Base-by-base conservation (phyloP, 2,113 vertebrate genomes). In the Cyanoderma ruficeps region DNA sequence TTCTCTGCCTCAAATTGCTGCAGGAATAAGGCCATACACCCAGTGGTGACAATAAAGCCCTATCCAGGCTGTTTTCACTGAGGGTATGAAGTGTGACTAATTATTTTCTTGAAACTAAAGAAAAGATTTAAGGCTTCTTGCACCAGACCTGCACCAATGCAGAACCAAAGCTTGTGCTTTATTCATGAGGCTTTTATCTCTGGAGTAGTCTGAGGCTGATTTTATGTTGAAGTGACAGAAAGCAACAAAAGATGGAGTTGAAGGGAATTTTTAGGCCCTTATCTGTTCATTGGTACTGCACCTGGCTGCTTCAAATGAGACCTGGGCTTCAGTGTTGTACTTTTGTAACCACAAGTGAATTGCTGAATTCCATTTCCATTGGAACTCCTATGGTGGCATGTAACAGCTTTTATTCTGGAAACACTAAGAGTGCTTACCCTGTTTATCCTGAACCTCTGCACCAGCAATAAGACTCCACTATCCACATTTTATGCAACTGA, bases 191-290 rank as follows among this genome's bases (percentile, higher is more conserved):
- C 57, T 94, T 95, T 95, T 46, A 83, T 68, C 59, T 69, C 28
- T 75, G 78, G 39, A 85, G 64, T 37, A 71, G 22, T 74, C 70
- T 68, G 31, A 83, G 49, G 21, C 4, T 83, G 35, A 84, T 76
- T 94, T 92, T 72, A 46, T 50, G 19, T 84, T 76, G 50, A 78
- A 92, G 61, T 89, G 94, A 86, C 50, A 87, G 80, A 87, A 92
- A 88, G 24, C 41, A 89, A 86, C 35, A 84, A 84, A 75, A 88
- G 68, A 50, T 30, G n/a, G 55, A 83, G 44, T 35, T 70, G 70
- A 95, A 47, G 39, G 46, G 63, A 67, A 27, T 41, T 79, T 94
- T 92, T 80, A 56, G 74, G 44, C 13, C 49, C 39, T 83, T 24
- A 8, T 71, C 35, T 23, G 13, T 50, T 83, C 47, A 44, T 9